phyloP scores from a whole-genome alignment of 2,888 invertebrate species.

The Agrypnus murinus region DNA sequence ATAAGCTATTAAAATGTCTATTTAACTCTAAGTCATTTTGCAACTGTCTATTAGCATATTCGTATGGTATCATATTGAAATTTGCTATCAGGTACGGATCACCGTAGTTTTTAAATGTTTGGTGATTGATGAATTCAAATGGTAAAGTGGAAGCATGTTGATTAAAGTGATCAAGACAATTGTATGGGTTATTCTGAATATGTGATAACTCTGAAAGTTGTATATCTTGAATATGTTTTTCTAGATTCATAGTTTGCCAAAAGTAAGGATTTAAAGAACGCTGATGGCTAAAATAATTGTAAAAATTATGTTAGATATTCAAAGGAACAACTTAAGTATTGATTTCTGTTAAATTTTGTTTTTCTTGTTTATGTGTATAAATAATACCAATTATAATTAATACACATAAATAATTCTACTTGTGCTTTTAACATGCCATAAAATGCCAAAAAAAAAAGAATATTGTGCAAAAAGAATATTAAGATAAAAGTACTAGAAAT shows the following conservation, averaged over 20 bases:
- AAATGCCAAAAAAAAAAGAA: too few species aligned
- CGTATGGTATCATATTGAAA: slow-evolving; percentile 42
- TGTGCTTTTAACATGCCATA: neutral
- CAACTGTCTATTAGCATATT: slow-evolving; percentile 43
- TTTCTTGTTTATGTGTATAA: neutral
- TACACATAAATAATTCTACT: neutral
- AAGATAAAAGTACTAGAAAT: neutral
- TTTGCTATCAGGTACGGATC: slow-evolving; percentile 62
- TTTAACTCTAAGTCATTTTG: slow-evolving; percentile 63
- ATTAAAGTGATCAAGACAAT: neutral
- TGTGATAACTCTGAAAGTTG: slow-evolving; percentile 63
- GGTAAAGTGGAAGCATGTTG: neutral
- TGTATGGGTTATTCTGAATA: slow-evolving; percentile 42
- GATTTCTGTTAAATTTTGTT: neutral
- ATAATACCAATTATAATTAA: neutral
- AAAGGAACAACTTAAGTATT: neutral
- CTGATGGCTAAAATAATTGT: slow-evolving; percentile 65
- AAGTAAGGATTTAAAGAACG: slow-evolving; percentile 68
- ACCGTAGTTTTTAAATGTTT: slow-evolving; percentile 48
- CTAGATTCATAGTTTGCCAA: slow-evolving; percentile 62
- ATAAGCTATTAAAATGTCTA: slow-evolving; percentile 62
- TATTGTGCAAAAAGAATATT: neutral
- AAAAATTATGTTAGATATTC: slow-evolving; percentile 28
- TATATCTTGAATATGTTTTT: slow-evolving; percentile 58
- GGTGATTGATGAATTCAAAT: neutral